Percentiles rank a stretch among this genome's conserved stretches.
Evolutionary conservation across 2,888 invertebrate genomes (phyloP).

Genomic region (Pristionchus exspectatus): DNA sequence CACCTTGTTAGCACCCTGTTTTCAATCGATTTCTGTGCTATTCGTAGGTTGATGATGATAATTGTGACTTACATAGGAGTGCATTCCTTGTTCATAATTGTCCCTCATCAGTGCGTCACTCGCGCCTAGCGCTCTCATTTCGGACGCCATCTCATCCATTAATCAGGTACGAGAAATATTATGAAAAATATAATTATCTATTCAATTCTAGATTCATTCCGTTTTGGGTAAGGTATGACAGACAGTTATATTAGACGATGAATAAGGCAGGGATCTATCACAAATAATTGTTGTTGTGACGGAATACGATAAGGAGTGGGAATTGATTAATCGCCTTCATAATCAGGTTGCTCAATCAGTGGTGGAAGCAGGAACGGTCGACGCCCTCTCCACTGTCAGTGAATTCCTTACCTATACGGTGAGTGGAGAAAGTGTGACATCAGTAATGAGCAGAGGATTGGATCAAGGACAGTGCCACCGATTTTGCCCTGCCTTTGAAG

Average conservation of each 20-base stretch:
- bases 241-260: too few relatives aligned
- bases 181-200: too few relatives aligned
- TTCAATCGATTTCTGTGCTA: neutral
- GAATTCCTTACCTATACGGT: conserved; percentile 16
- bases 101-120: neutral
- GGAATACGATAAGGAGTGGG: neutral
- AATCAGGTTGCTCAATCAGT: conserved; percentile 15
- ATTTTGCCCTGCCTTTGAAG: too few relatives aligned
- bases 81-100: neutral
- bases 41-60: neutral
- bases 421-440: neutral
- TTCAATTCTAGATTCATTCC: too few relatives aligned
- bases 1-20: neutral
- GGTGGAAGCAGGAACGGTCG: conserved; percentile 1
- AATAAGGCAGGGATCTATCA: too few relatives aligned
- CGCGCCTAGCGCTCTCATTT: neutral
- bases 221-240: too few relatives aligned
- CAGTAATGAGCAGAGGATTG: too few relatives aligned
- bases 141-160: neutral
- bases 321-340: neutral
- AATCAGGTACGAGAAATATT: conserved; percentile 25
- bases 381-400: conserved; percentile 4
- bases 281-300: neutral
- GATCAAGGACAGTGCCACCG: too few relatives aligned
- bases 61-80: neutral